Base-by-base conservation (phyloP, 2,888 invertebrate species). In the Ophion ventricosus region DNA sequence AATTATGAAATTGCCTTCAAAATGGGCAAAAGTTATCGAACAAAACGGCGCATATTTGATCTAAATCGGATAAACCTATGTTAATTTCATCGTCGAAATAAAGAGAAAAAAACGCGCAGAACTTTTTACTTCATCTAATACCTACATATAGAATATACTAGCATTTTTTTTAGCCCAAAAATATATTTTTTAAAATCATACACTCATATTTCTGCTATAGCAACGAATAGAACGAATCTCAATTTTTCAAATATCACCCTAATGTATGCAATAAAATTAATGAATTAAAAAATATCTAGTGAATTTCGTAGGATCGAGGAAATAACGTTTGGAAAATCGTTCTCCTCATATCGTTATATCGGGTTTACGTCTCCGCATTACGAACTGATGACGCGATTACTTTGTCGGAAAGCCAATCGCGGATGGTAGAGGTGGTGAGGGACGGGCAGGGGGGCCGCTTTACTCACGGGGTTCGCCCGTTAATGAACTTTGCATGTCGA, bases 401-500 rank as follows among this genome's bases (percentile, higher is more conserved):
- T 54, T 14, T 35, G 64, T 10, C 75, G 35, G 43, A 57, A 72
- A 72, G 79, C 64, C 64, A 49, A 49, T 49, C 49, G 49, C 17
- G 17, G 17, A 49, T 17, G 49, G 49, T 14, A 4, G 14, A 17
- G 5, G 8, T 10, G 40, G 10, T 10, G 10, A 40, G 7, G 40
- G 40, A 17, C 2, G 49, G 29, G n/a, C 2, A 20, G 54, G 64
- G 23, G 54, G 57, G 20, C 1, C 64, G 72, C 72, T 75, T 75
- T 72, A 82, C 75, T 69, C 43, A 57, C 49, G 49, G 17, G 61
- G 35, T 61, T 64, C 49, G 63, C 40, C 64, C 84, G 73, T 76
- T 84, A 84, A 84, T 82, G 82, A 84, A 84, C 82, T 84, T 84
- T 84, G 82, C 84, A 84, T 84, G 84, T 84, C 84, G 78, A 82